Base-by-base conservation (phyloP, 1,140 invertebrate genomes). In the Parapsyche elsis region DNA sequence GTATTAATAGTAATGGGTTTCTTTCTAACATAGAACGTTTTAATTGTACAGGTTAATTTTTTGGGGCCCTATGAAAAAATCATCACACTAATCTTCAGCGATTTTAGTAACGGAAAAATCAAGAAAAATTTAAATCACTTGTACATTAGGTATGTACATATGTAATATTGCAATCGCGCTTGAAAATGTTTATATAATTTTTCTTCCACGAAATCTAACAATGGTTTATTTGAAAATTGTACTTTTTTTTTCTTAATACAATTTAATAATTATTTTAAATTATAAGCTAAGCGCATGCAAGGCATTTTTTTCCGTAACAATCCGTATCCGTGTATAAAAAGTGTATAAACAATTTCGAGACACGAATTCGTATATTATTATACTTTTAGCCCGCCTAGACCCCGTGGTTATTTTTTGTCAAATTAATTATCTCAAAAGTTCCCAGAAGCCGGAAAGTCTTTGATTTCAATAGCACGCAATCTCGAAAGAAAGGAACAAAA, bases 391-490 rank as follows among this genome's bases (percentile, higher is more conserved):
- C 2, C 16, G 49, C 49, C 49, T 53, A 12, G 49, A 16, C 49
- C 16, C 10, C 12, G 49, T 53, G 16, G 49, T n/a, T 53, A 19
- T 67, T 67, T 67, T 67, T 67, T 67, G 64, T 67, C 64, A 67
- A 67, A 67, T 67, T 67, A 67, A 67, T 67, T 67, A 26, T 67
- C 24, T 24, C 19, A 67, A 61, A 67, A 67, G 64, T 67, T 67
- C 64, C 64, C 64, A 67, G 64, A 67, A 67, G 64, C 64, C 64
- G 64, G 4, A 64, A 64, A 67, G 64, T 67, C 64, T 67, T 67
- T 67, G 64, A 67, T 67, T 67, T 67, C 64, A 67, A 67, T 67
- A n/a, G 64, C 64, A 67, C 64, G 64, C 64, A 67, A 67, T 67
- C 64, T 23, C 12, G 4, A 53, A 53, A 53, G n/a, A n/a, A n/a